Conservation (phyloP, 2,888 invertebrate genomes). For the Nomada fucata region DNA sequence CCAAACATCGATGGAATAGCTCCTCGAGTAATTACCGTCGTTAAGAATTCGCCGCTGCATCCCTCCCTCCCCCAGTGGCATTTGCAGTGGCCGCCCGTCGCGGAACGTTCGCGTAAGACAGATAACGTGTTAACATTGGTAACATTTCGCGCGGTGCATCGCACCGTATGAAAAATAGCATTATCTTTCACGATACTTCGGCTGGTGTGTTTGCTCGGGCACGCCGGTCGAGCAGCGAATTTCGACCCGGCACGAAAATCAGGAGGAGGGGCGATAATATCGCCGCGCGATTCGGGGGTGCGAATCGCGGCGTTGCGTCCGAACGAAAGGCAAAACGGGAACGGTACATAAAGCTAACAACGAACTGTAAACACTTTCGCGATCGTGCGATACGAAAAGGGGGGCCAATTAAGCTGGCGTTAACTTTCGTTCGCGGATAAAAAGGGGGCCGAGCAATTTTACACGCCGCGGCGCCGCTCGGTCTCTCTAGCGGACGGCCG, state of each 20-base stretch:
- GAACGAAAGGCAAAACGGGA: conserved; percentile 39
- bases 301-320: conserved; percentile 10
- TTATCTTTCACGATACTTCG: conserved; percentile 34
- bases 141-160: conserved; percentile 6
- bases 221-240: conserved; percentile 5
- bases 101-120: conserved; percentile 14
- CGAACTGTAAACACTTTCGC: conserved; percentile 46
- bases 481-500: conserved; percentile 9
- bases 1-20: too few relatives aligned
- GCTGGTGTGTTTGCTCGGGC: conserved; percentile 22
- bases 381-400: conserved; percentile 26
- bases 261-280: neutral
- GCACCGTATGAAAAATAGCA: conserved; percentile 21
- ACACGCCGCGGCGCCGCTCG: neutral
- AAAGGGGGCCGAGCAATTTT: conserved; percentile 36
- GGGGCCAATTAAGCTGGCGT: conserved; percentile 44
- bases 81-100: neutral
- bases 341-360: conserved; percentile 42
- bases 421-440: conserved; percentile 34
- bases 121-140: conserved; percentile 15
- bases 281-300: neutral
- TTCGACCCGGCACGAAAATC: conserved; percentile 10
- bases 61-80: neutral
- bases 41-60: neutral
- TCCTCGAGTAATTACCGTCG: neutral